Conservation (phyloP, 2,797 vertebrate species). For the Rhadinocentrus ornatus region DNA sequence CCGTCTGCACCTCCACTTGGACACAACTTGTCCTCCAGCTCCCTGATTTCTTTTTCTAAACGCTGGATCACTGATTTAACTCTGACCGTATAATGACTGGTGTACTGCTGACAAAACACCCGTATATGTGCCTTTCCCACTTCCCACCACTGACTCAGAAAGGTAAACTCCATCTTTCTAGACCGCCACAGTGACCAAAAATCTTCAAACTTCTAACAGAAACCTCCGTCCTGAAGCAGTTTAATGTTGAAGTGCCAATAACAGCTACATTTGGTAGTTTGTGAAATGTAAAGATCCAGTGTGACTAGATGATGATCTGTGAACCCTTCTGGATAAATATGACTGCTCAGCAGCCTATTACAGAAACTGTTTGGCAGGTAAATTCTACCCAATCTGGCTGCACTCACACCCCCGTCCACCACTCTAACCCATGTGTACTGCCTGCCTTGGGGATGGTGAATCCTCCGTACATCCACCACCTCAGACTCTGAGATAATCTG, state of each 20-base stretch:
- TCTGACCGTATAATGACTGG: too few species aligned
- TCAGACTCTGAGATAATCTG: too few species aligned
- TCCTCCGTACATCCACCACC: not conserved
- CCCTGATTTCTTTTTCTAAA: too few species aligned
- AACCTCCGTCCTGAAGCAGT: not conserved
- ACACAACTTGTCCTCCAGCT: too few species aligned
- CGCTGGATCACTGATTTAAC: too few species aligned
- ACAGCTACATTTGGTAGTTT: not conserved
- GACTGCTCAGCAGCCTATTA: not conserved
- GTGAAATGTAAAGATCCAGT: not conserved
- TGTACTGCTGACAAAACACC: too few species aligned
- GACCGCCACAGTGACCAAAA: not conserved
- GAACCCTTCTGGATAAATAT: constrained; percentile 1
- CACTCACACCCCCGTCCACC: too few species aligned
- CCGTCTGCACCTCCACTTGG: too few species aligned
- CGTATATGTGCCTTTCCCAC: too few species aligned
- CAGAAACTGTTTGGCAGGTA: not conserved
- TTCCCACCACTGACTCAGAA: too few species aligned
- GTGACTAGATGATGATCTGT: not conserved
- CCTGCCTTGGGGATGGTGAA: not conserved
- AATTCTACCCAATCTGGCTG: not conserved
- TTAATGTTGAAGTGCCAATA: not conserved
- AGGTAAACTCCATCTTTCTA: not conserved
- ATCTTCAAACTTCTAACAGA: not conserved
- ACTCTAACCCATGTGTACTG: not conserved